Conservation (phyloP, 2,113 vertebrate genomes). For the Oenanthe oenanthe region DNA sequence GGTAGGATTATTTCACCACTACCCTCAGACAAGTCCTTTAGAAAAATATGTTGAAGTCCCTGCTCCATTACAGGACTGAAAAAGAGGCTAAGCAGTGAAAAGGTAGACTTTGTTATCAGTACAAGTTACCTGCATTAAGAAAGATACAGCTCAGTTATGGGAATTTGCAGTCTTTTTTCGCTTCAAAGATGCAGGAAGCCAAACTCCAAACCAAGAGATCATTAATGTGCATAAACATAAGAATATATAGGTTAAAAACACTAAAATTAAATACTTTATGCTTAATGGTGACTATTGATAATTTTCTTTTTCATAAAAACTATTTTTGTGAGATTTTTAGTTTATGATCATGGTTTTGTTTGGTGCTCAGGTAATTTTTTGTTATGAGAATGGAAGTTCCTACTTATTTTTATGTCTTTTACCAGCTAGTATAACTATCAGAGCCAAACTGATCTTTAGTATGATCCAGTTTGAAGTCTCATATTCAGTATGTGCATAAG, state of each 20-base stretch:
- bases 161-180: not conserved
- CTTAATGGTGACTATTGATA: not conserved
- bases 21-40: fast-evolving
- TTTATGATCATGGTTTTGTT: not conserved
- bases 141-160: not conserved
- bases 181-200: not conserved
- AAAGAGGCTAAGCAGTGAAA: not conserved
- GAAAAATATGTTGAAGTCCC: not conserved
- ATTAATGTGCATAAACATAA: not conserved
- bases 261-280: not conserved
- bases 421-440: not conserved
- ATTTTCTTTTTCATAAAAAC: not conserved
- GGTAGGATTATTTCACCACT: not conserved
- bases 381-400: not conserved
- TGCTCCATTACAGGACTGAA: not conserved
- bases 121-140: not conserved
- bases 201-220: not conserved
- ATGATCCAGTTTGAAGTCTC: not conserved
- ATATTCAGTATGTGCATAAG: not conserved
- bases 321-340: not conserved
- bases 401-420: not conserved
- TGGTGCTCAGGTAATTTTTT: not conserved
- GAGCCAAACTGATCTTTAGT: not conserved
- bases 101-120: not conserved
- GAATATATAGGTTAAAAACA: fast-evolving